These are phyloP conservation scores for Agelastica alni DNA, from an alignment of 2,888 invertebrate species.

Conservation along the genomic window DNA sequence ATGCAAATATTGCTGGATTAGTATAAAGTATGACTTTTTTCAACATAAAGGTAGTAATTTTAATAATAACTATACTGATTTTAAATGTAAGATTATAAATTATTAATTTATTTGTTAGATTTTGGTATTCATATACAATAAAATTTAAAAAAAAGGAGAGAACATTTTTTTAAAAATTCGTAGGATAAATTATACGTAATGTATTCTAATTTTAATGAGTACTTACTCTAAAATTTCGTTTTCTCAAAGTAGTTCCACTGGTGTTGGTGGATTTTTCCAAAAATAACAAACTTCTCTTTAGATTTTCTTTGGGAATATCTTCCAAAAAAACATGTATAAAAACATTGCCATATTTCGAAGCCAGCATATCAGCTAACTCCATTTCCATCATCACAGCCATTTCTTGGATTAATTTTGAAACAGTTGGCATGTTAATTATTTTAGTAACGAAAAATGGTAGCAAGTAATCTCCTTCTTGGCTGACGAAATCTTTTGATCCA, in stretches of 20 bases:
- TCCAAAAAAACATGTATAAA: conserved; percentile 73
- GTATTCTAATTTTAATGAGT: no score
- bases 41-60: no score
- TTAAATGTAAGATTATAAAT: no score
- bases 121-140: no score
- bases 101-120: no score
- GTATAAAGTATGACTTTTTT: no score
- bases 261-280: conserved; percentile 65
- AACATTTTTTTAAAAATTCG: no score
- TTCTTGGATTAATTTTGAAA: conserved; percentile 67
- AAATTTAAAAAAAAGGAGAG: no score
- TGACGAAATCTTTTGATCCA: conserved; percentile 30
- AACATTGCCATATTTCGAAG: conserved; percentile 70
- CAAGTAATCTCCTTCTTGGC: conserved; percentile 69
- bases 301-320: conserved; percentile 60
- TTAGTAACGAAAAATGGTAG: conserved; percentile 67
- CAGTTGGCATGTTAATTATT: conserved; percentile 61
- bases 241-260: conserved; percentile 64
- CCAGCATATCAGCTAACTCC: conserved; percentile 65
- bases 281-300: conserved; percentile 65
- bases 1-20: no score
- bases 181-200: no score
- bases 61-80: no score
- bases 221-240: conserved; percentile 64
- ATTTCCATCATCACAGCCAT: conserved; percentile 64